phyloP scores from a whole-genome alignment of 2,888 invertebrate species.

The Spodoptera littoralis region DNA sequence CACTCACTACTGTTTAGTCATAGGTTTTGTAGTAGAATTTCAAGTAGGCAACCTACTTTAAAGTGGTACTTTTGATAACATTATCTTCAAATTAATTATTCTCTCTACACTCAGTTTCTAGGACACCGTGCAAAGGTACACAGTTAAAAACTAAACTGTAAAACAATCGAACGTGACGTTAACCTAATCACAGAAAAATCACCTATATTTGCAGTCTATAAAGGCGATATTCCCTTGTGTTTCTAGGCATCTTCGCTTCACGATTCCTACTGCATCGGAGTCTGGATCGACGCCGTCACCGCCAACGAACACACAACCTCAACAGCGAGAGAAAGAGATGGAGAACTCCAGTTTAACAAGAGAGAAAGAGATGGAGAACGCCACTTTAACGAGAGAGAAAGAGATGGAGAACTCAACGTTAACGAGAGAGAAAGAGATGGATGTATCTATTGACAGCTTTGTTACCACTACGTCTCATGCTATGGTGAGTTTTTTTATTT shows the following conservation, averaged over 20 bases:
- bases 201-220: too few species aligned
- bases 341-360: constrained; percentile 46
- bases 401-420: constrained; percentile 57
- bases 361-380: constrained; percentile 57
- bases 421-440: constrained; percentile 59
- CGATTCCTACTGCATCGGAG: constrained; percentile 80
- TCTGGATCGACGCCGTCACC: constrained; percentile 71
- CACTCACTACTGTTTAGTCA: too few species aligned
- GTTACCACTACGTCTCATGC: constrained; percentile 68
- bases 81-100: too few species aligned
- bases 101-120: too few species aligned
- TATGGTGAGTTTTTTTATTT: constrained; percentile 60
- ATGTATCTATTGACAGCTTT: constrained; percentile 63
- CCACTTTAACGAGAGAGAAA: constrained; percentile 31
- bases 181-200: too few species aligned
- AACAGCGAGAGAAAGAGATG: constrained; percentile 48
- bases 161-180: too few species aligned
- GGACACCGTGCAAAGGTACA: too few species aligned
- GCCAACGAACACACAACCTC: constrained; percentile 2
- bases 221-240: too few species aligned
- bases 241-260: constrained; percentile 79
- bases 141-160: too few species aligned
- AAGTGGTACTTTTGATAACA: too few species aligned
- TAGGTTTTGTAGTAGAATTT: too few species aligned
- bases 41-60: too few species aligned